Evolutionary conservation across 1,140 invertebrate species (phyloP).

Genomic region (Eciton burchellii): DNA sequence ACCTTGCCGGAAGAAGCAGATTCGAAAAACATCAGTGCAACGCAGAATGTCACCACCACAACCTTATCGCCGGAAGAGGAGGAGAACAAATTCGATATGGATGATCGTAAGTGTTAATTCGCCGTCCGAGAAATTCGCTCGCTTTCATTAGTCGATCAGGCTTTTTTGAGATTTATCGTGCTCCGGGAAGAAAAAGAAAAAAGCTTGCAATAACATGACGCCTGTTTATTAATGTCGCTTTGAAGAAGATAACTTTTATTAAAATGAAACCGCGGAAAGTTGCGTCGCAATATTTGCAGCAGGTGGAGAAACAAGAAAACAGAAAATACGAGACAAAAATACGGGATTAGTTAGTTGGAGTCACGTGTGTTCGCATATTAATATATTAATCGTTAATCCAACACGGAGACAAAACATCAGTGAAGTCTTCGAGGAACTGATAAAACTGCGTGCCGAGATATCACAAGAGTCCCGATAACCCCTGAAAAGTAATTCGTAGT

Average conservation of each 20-base stretch:
- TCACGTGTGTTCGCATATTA: slow-evolving; percentile 64
- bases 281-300: neutral
- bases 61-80: slow-evolving; percentile 79
- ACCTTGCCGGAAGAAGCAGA: slow-evolving; percentile 75
- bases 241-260: neutral
- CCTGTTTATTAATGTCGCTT: neutral
- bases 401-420: slow-evolving; percentile 75
- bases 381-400: slow-evolving; percentile 69
- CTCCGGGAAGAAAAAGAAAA: neutral
- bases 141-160: neutral
- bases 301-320: neutral
- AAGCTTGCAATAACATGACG: neutral
- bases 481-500: slow-evolving; percentile 71
- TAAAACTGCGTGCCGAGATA: slow-evolving; percentile 49
- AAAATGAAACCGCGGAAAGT: neutral
- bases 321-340: slow-evolving; percentile 1
- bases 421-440: slow-evolving; percentile 71
- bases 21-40: slow-evolving; percentile 4
- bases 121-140: neutral
- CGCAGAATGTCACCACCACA: slow-evolving; percentile 70
- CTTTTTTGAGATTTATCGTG: neutral
- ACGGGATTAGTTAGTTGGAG: neutral
- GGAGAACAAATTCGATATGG: slow-evolving; percentile 80
- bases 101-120: slow-evolving; percentile 77
- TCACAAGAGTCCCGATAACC: slow-evolving; percentile 76